Conservation (phyloP, 2,797 vertebrate species). For the Macropus fuliginosus region DNA sequence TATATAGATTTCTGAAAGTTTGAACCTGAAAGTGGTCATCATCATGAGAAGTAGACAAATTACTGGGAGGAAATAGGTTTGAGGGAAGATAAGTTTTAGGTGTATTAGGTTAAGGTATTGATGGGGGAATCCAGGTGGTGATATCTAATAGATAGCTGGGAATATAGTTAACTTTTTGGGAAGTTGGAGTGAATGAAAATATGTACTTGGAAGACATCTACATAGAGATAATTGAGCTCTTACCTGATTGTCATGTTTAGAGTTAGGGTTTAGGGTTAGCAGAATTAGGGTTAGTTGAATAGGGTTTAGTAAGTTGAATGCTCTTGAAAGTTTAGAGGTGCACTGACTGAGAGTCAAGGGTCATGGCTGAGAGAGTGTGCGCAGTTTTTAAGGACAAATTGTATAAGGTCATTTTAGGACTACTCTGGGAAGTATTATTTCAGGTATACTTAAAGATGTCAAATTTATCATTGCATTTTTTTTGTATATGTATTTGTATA, state of each 20-base stretch:
- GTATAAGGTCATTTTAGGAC: background rate
- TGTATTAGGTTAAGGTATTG: background rate
- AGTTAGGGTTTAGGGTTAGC: too few relatives aligned
- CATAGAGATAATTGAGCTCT: background rate
- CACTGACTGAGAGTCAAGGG: background rate
- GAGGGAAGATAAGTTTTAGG: background rate
- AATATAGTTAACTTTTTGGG: background rate
- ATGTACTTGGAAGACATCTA: background rate
- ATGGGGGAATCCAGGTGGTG: background rate
- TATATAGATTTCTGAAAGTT: background rate
- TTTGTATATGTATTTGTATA: too few relatives aligned
- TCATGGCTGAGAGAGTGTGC: background rate
- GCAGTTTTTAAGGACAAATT: background rate
- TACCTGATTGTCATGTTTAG: background rate
- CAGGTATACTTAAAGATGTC: background rate
- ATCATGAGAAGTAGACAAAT: background rate
- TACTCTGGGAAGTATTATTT: background rate
- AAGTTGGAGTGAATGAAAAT: background rate
- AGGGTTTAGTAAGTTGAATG: background rate
- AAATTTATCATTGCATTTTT: background rate
- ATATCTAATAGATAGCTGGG: background rate
- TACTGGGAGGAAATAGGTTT: background rate
- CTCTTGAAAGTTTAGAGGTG: background rate
- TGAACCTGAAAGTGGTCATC: background rate
- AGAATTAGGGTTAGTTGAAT: too few relatives aligned